Evolutionary conservation across 2,113 vertebrate genomes (phyloP), one percentile per base, ranked within the genome.

Genomic region (Sarotherodon lohbergeri): DNA sequence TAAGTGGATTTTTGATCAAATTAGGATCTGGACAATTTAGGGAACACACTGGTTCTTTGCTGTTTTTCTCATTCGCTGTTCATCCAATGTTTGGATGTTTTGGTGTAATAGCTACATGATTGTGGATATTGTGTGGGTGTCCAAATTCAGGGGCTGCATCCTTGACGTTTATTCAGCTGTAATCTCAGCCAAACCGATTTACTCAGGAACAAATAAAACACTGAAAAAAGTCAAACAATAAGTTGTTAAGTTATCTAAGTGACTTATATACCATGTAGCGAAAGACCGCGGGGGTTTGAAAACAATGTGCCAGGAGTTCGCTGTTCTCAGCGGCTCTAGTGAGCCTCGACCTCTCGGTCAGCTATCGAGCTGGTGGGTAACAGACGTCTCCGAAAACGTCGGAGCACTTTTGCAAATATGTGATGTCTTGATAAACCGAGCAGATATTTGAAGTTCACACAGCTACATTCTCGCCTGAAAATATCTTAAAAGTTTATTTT

Each of bases 191-290:
- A 56, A 27, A 14, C 55, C 6, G 2, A 56, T 56, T 56, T 27
- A 56, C 12, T 7, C 22, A 56, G 55, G 12, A 56, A 27, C 22
- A 56, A 56, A 56, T 4, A 56, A 56, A 56, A 56, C 22, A 14
- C 22, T 3, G 22, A 7, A 27, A 27, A 56, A 56, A 56, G 0
- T 1, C 22, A 56, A 56, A 56, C 22, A 27, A 22, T 56, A 0
- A 27, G 12, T 27, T 27, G 27, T 56, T 27, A 27, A 27, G 55
- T 4, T 56, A 56, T 24, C 6, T 13, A 32, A 32, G 32, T 32
- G 32, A 32, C 32, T 32, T 32, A 6, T 32, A 32, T 32, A 32
- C 2, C 32, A 32, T 32, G 32, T 32, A 32, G 6, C 6, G 6
- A 32, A 32, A 32, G 32, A 32, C 32, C 6, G 6, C 32, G 32